Percentiles rank a stretch among this genome's conserved stretches.
Conservation (phyloP, 64 coral and sea anemone species). For the Porites australiensis region DNA sequence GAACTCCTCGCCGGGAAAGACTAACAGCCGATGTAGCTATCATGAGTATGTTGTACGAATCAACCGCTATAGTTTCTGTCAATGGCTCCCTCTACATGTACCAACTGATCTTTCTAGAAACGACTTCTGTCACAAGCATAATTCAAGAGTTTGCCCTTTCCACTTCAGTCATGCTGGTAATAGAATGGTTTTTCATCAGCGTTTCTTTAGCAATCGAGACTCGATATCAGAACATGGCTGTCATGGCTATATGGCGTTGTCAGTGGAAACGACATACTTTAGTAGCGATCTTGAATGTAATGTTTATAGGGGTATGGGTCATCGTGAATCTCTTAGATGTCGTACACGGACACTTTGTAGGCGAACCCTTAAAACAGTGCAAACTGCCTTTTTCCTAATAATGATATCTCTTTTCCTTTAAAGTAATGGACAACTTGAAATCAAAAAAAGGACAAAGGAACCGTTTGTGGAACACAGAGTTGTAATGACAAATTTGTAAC, state of each 20-base stretch:
- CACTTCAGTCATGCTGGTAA: not conserved
- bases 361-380: not conserved
- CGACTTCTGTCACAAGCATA: not conserved
- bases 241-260: not conserved
- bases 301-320: not conserved
- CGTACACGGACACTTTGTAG: not conserved
- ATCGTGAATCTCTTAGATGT: not conserved
- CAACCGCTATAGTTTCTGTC: no score
- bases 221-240: constrained; percentile 15
- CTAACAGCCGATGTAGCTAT: no score
- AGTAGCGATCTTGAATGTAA: not conserved
- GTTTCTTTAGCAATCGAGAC: not conserved
- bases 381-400: not conserved
- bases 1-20: no score
- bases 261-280: constrained; percentile 3
- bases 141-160: not conserved
- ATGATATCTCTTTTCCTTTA: not conserved
- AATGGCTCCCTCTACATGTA: no score
- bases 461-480: no score
- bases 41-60: no score
- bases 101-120: no score
- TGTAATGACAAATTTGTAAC: no score
- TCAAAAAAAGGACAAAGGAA: no score
- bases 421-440: no score
- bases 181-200: constrained; percentile 5